phyloP scores from a whole-genome alignment of 64 coral and sea anemone genomes.

The Porites lutea region DNA sequence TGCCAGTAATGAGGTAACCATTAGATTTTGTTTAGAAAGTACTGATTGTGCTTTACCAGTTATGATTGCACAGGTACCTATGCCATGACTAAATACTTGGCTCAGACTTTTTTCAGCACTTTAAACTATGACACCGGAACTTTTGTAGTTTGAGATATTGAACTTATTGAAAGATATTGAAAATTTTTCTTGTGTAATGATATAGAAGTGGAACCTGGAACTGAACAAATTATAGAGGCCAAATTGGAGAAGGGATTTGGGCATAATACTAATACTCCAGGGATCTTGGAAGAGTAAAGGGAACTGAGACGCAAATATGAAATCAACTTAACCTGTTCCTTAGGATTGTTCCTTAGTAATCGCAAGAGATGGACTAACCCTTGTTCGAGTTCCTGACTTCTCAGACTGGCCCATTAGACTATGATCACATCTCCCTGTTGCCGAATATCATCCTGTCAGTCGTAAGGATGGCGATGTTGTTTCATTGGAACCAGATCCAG shows the following conservation, averaged over 20 bases:
- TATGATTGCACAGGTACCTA: slow-evolving; percentile 50
- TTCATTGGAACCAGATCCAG: no score
- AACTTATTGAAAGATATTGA: slow-evolving; percentile 16
- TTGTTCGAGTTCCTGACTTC: slow-evolving; percentile 58
- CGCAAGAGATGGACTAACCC: slow-evolving; percentile 27
- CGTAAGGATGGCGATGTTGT: not conserved
- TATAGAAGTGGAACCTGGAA: slow-evolving; percentile 51
- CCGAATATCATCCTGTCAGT: slow-evolving; percentile 51
- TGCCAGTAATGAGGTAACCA: not conserved
- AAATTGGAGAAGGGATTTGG: not conserved
- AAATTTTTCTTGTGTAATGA: slow-evolving; percentile 41
- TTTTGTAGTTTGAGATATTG: slow-evolving; percentile 50
- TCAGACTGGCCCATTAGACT: slow-evolving; percentile 45
- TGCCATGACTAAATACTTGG: slow-evolving; percentile 73
- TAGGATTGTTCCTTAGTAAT: slow-evolving; percentile 42
- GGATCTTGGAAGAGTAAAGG: slow-evolving; percentile 55
- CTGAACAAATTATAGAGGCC: slow-evolving; percentile 43
- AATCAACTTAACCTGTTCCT: slow-evolving; percentile 35
- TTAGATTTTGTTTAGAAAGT: slow-evolving; percentile 70
- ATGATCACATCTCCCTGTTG: slow-evolving; percentile 21
- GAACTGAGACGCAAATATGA: slow-evolving; percentile 29
- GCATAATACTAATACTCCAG: slow-evolving; percentile 44
- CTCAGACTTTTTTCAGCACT: slow-evolving; percentile 66
- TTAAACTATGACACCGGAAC: slow-evolving; percentile 63
- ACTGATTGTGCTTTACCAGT: slow-evolving; percentile 67